Percentiles rank a stretch among this genome's conserved stretches.
Conservation (phyloP, 2,888 invertebrate species). For the Amphipyra tragopoginis region DNA sequence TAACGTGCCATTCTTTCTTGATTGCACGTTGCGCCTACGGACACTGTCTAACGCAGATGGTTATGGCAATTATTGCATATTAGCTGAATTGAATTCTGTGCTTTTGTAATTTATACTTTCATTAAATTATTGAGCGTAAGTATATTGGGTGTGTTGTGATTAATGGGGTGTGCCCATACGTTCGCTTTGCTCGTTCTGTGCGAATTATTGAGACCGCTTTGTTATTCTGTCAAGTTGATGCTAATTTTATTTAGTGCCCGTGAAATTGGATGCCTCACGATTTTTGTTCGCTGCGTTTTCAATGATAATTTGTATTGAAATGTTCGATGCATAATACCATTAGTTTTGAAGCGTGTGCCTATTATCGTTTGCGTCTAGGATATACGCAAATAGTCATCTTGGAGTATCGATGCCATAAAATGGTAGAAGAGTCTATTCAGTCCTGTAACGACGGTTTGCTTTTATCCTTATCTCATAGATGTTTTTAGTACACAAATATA, state of each 20-base stretch:
- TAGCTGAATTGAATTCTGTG: constrained; percentile 79
- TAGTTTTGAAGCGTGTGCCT: constrained; percentile 62
- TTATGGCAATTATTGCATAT: constrained; percentile 82
- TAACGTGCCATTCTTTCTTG: constrained; percentile 78
- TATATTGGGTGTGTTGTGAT: constrained; percentile 73
- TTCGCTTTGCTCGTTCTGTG: constrained; percentile 79
- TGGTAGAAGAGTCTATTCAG: constrained; percentile 74
- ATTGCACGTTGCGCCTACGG: constrained; percentile 70
- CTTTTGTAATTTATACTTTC: constrained; percentile 72
- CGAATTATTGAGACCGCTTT: constrained; percentile 87
- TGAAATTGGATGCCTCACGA: constrained; percentile 83
- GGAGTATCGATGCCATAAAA: constrained; percentile 74
- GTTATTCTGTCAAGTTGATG: constrained; percentile 83
- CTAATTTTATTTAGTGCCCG: constrained; percentile 88
- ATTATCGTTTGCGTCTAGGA: constrained; percentile 59
- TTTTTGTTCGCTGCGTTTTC: constrained; percentile 72
- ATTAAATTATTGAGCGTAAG: constrained; percentile 74
- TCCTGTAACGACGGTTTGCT: constrained; percentile 80
- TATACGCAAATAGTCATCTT: constrained; percentile 66
- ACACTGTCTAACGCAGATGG: constrained; percentile 61
- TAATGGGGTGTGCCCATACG: constrained; percentile 73
- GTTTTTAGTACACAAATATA: constrained; percentile 39
- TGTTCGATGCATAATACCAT: constrained; percentile 74
- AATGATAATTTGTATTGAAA: constrained; percentile 78
- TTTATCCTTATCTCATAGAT: constrained; percentile 79